Conservation (phyloP, 2,113 vertebrate genomes). For the Ictalurus furcatus region DNA sequence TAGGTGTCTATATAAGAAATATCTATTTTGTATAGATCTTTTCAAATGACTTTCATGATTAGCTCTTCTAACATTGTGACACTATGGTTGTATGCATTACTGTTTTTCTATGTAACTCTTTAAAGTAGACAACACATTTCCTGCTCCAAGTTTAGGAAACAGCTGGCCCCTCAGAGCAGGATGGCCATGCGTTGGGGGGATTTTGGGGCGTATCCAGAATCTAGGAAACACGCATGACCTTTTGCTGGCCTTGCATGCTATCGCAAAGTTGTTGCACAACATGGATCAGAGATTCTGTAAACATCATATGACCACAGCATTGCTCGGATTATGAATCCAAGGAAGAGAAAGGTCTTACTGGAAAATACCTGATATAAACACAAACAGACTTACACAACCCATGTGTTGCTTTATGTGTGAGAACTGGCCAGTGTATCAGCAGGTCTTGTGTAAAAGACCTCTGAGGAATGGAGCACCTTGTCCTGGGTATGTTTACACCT, state of each 20-base stretch:
- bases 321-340: slow-evolving; percentile 58
- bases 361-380: slow-evolving; percentile 33
- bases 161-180: slow-evolving; percentile 48
- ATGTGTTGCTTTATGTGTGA: neutral
- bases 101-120: slow-evolving; percentile 21
- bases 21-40: neutral
- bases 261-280: slow-evolving; percentile 46
- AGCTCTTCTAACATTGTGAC: neutral
- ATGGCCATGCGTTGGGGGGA: slow-evolving; percentile 45
- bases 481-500: slow-evolving; percentile 28
- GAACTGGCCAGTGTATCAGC: neutral
- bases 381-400: slow-evolving; percentile 39
- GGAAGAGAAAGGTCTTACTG: slow-evolving; percentile 51
- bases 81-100: neutral
- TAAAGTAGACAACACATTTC: slow-evolving; percentile 31
- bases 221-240: slow-evolving; percentile 33
- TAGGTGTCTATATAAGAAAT: neutral
- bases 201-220: slow-evolving; percentile 49
- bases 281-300: slow-evolving; percentile 45
- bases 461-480: slow-evolving; percentile 15
- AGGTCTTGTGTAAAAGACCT: slow-evolving; percentile 36
- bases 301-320: slow-evolving; percentile 56
- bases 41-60: neutral
- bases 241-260: slow-evolving; percentile 42
- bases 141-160: slow-evolving; percentile 50